Conservation (phyloP, 2,113 vertebrate species). For the Percina caprodes region DNA sequence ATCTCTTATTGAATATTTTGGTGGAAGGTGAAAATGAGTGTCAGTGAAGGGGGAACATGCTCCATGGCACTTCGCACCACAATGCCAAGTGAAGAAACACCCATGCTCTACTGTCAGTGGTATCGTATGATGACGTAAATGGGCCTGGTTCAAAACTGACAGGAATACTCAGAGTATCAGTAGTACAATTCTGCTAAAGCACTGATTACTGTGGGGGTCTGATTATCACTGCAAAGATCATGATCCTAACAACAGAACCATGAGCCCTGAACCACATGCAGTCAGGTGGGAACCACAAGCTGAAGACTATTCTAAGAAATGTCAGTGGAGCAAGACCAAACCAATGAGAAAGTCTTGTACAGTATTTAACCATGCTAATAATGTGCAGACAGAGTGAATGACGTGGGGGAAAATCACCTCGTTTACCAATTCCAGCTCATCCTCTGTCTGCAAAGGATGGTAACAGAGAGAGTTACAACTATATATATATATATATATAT, state of each 20-base stretch:
- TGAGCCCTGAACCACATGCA: constrained; percentile 74
- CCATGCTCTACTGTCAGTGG: constrained; percentile 65
- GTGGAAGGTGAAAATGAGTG: constrained; percentile 66
- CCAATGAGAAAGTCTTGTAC: constrained; percentile 53
- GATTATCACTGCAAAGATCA: constrained; percentile 15
- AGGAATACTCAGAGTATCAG: not conserved
- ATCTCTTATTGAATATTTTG: constrained; percentile 4
- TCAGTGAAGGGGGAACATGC: constrained; percentile 71
- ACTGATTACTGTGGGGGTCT: not conserved
- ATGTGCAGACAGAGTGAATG: constrained; percentile 64
- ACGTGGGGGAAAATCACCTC: constrained; percentile 77
- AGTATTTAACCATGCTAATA: constrained; percentile 69
- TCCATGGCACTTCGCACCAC: constrained; percentile 29
- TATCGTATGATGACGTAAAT: constrained; percentile 54
- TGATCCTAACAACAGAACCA: constrained; percentile 57
- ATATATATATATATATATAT: no score
- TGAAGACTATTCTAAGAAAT: constrained; percentile 49
- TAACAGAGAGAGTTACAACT: constrained; percentile 73
- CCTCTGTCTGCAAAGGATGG: constrained; percentile 89
- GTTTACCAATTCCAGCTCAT: constrained; percentile 97
- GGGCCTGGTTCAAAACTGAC: constrained; percentile 32
- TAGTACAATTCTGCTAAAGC: constrained; percentile 10
- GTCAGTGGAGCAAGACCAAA: constrained; percentile 66
- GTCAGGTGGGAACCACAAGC: constrained; percentile 60
- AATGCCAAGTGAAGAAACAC: constrained; percentile 58